Evolutionary conservation across 1,140 invertebrate genomes (phyloP).

Genomic region (Hetaerina americana): DNA sequence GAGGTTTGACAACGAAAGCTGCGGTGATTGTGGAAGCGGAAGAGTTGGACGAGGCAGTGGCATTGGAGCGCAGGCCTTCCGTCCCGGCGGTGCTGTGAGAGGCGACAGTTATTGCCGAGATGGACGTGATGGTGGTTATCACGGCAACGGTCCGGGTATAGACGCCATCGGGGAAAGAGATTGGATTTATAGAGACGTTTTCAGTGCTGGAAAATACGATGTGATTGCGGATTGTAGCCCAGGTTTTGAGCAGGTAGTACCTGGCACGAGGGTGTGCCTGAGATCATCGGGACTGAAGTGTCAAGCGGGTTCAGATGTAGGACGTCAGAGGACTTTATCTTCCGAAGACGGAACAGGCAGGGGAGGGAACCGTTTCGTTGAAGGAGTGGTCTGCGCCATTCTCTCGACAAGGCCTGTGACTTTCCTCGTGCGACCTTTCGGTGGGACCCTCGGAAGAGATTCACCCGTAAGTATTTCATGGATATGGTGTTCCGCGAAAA

Average conservation of each 20-base stretch:
- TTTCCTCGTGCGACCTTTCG: background rate
- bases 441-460: background rate
- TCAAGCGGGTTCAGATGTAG: background rate
- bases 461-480: background rate
- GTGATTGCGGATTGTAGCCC: constrained; percentile 90
- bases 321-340: background rate
- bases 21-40: background rate
- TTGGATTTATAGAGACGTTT: constrained; percentile 45
- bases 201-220: constrained; percentile 66
- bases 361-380: background rate
- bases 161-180: background rate
- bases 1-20: background rate
- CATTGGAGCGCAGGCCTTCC: background rate
- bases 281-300: constrained; percentile 34
- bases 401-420: background rate
- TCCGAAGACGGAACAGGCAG: background rate
- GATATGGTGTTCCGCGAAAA: too few relatives aligned
- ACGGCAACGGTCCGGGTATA: background rate
- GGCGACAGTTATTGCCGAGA: background rate
- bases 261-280: constrained; percentile 52
- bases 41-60: background rate
- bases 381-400: background rate
- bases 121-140: background rate
- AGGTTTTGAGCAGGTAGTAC: constrained; percentile 55
- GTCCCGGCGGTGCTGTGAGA: background rate